Conservation (phyloP, 2,888 invertebrate species). For the Synanthedon tipuliformis region DNA sequence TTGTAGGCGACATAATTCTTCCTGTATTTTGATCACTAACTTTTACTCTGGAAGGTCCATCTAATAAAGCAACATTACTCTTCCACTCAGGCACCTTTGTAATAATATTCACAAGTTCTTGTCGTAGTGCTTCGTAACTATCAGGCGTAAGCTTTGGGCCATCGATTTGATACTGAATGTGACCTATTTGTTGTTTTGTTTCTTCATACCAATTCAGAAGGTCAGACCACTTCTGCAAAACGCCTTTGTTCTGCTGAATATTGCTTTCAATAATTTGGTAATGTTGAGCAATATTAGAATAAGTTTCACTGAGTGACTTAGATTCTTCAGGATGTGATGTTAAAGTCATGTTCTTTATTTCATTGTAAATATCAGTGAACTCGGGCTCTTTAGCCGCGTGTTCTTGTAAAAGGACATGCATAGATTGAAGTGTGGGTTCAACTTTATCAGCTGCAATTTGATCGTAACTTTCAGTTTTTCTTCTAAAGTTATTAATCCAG, state of each 20-base stretch:
- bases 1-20: constrained; percentile 78
- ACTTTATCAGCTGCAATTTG: constrained; percentile 86
- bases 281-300: constrained; percentile 79
- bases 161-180: constrained; percentile 83
- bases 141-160: constrained; percentile 78
- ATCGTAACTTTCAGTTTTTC: constrained; percentile 80
- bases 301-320: constrained; percentile 78
- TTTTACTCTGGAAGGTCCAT: constrained; percentile 75
- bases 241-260: constrained; percentile 78
- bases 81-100: constrained; percentile 79
- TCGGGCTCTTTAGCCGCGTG: constrained; percentile 85
- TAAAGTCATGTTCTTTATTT: constrained; percentile 81
- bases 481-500: constrained; percentile 81
- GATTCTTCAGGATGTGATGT: constrained; percentile 81
- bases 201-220: constrained; percentile 85
- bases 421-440: constrained; percentile 80
- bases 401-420: constrained; percentile 85
- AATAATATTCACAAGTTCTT: constrained; percentile 77
- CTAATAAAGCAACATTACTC: constrained; percentile 74
- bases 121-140: constrained; percentile 76
- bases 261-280: constrained; percentile 82
- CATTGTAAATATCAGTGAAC: constrained; percentile 83
- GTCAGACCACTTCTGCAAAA: constrained; percentile 86
- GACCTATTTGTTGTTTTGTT: constrained; percentile 80
- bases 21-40: constrained; percentile 78